Evolutionary conservation across 2,113 vertebrate species (phyloP).

Genomic region (Danionella cerebrum): DNA sequence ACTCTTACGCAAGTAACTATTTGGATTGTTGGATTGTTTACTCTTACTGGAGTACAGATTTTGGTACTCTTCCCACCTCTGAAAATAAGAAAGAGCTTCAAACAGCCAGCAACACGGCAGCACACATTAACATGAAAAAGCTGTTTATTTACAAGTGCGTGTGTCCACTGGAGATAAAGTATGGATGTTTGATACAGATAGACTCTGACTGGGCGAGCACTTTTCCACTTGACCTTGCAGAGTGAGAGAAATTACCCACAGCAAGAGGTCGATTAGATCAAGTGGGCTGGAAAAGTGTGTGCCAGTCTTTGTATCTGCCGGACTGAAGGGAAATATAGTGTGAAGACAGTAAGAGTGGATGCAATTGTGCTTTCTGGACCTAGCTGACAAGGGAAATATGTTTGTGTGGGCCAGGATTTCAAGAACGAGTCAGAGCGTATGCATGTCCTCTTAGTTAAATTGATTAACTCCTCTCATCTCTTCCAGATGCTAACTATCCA

Average conservation of each 20-base stretch:
- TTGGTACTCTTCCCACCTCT: no score
- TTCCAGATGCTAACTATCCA: slow-evolving; percentile 31
- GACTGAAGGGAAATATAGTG: not conserved
- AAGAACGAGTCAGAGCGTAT: not conserved
- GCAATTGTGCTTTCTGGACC: slow-evolving; percentile 12
- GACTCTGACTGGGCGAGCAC: slow-evolving; percentile 57
- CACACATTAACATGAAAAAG: not conserved
- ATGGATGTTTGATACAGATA: slow-evolving; percentile 58
- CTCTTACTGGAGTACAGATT: no score
- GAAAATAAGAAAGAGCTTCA: not conserved
- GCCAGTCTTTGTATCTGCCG: slow-evolving; percentile 1
- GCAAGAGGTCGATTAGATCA: slow-evolving; percentile 57
- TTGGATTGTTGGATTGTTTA: no score
- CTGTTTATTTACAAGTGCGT: not conserved
- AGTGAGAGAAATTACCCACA: slow-evolving; percentile 60
- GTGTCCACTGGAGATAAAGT: not conserved
- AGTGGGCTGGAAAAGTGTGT: slow-evolving; percentile 34
- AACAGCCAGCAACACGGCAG: not conserved
- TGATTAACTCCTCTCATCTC: slow-evolving; percentile 33
- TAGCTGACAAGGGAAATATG: not conserved
- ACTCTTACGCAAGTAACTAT: no score
- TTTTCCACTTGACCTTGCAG: slow-evolving; percentile 70
- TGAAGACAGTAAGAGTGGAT: not conserved
- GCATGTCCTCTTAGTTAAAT: slow-evolving; percentile 1
- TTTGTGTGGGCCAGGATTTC: not conserved